phyloP scores from a whole-genome alignment of 30 jellyfish, hydroid and myxozoan genomes.

The Hydractinia echinata region DNA sequence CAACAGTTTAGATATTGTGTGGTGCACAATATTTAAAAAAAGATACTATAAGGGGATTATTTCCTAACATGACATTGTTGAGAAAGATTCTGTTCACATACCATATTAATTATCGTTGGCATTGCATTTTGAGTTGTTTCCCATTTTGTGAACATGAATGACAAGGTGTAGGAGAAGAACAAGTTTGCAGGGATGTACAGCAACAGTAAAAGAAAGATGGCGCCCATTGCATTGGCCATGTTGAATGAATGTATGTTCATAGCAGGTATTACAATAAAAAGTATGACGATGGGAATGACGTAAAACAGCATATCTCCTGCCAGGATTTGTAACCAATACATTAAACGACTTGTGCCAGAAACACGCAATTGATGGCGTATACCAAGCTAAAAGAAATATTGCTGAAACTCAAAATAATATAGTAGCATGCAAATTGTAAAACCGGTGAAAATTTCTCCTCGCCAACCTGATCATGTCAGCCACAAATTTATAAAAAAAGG shows the following conservation, averaged over 20 bases:
- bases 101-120: conserved; percentile 50
- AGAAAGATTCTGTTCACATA: conserved; percentile 32
- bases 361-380: conserved; percentile 81
- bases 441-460: too few relatives aligned
- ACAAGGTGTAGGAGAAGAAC: conserved; percentile 56
- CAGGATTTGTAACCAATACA: conserved; percentile 66
- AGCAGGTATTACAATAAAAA: conserved; percentile 55
- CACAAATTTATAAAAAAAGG: too few relatives aligned
- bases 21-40: too few relatives aligned
- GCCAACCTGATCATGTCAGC: too few relatives aligned
- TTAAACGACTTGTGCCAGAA: conserved; percentile 62
- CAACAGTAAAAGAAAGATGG: conserved; percentile 46
- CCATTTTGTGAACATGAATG: conserved; percentile 64
- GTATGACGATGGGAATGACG: conserved; percentile 46
- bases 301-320: conserved; percentile 53
- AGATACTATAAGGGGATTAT: too few relatives aligned
- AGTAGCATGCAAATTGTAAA: too few relatives aligned
- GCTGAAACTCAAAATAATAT: too few relatives aligned
- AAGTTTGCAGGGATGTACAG: conserved; percentile 48
- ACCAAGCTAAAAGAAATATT: conserved; percentile 43
- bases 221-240: conserved; percentile 48
- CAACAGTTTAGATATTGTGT: too few relatives aligned
- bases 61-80: too few relatives aligned
- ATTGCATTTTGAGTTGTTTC: conserved; percentile 62
- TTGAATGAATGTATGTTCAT: conserved; percentile 56